Percentiles rank a stretch among this genome's conserved stretches.
Evolutionary conservation across 2,113 vertebrate genomes (phyloP).

Genomic region (Gulo gulo): DNA sequence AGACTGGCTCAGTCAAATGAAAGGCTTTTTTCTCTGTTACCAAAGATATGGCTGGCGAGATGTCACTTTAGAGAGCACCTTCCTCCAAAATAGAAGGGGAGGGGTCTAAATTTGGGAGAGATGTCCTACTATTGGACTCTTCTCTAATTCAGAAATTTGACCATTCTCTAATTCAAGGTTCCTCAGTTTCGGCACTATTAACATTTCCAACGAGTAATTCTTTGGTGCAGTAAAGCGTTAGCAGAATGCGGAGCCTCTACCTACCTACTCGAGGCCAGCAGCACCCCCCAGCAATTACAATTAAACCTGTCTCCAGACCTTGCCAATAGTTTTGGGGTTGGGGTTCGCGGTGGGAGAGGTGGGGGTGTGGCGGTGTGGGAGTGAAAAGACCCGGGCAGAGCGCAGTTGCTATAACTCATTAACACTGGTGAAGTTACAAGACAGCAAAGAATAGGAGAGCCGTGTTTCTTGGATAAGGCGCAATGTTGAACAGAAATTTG

Average conservation of each 20-base stretch:
- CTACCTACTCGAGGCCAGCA: not conserved
- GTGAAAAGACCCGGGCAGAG: not conserved
- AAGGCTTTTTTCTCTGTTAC: not conserved
- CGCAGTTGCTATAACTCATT: not conserved
- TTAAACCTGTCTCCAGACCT: not conserved
- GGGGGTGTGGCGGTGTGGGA: not conserved
- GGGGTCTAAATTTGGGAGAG: not conserved
- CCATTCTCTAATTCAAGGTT: not conserved
- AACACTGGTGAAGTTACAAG: not conserved
- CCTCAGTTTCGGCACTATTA: not conserved
- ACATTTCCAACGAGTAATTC: not conserved
- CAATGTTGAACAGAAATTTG: not conserved
- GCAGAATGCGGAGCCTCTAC: not conserved
- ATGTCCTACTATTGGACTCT: not conserved
- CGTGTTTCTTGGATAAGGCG: not conserved
- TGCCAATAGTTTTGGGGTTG: not conserved
- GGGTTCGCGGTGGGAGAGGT: not conserved
- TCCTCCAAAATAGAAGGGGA: not conserved
- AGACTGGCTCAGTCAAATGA: not conserved
- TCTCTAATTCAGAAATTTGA: not conserved
- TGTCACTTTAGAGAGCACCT: not conserved
- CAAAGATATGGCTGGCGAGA: not conserved
- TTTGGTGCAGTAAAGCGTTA: not conserved
- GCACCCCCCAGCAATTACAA: not conserved
- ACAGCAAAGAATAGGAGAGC: not conserved